Percentiles rank a stretch among this genome's conserved stretches.
Conservation (phyloP, 1,140 invertebrate species). For the Penaeus japonicus region DNA sequence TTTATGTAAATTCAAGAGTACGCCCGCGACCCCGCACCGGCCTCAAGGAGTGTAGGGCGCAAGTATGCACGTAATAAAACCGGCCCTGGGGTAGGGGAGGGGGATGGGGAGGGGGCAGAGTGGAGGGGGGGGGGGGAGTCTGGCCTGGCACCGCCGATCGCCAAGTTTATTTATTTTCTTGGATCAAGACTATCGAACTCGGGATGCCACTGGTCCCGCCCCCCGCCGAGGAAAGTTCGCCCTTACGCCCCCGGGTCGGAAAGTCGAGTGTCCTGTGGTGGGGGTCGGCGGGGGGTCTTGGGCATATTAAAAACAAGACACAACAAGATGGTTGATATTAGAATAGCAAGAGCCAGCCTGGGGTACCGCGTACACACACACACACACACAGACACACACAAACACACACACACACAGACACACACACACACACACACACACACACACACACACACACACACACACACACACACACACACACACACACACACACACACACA, state of each 20-base stretch:
- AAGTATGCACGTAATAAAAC: too few relatives aligned
- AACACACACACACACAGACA: too few relatives aligned
- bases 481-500: too few relatives aligned
- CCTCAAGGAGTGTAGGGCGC: too few relatives aligned
- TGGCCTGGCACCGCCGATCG: conserved; percentile 15
- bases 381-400: too few relatives aligned
- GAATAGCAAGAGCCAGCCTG: not conserved
- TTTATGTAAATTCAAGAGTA: too few relatives aligned
- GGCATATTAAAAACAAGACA: conserved; percentile 43
- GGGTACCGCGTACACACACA: not conserved
- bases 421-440: too few relatives aligned
- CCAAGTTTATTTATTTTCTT: conserved; percentile 44
- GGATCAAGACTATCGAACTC: conserved; percentile 39
- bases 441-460: too few relatives aligned
- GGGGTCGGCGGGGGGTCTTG: not conserved
- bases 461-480: too few relatives aligned
- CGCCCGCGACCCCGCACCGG: too few relatives aligned
- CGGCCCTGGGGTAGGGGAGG: not conserved
- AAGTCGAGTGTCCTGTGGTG: not conserved
- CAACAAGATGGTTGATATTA: conserved; percentile 26
- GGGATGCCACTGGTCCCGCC: not conserved
- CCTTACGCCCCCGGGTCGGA: not conserved
- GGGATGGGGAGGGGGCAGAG: not conserved
- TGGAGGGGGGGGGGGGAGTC: not conserved
- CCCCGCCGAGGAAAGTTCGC: not conserved